Conservation (phyloP, 2,797 vertebrate species). For the Lagothrix lagotricha region DNA sequence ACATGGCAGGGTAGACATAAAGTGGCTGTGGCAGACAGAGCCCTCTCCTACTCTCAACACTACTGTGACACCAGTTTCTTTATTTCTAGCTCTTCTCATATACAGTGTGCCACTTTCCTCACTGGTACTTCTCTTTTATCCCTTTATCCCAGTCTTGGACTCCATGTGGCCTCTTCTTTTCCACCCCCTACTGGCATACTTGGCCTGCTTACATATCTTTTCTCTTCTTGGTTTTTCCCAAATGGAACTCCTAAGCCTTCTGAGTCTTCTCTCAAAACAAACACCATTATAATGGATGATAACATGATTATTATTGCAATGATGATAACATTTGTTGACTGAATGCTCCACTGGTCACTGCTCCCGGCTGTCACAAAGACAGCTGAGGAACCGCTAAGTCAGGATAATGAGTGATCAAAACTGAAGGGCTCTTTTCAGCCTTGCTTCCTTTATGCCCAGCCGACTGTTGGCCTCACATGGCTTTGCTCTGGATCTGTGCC, state of each 20-base stretch:
- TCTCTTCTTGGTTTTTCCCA: conserved; percentile 42
- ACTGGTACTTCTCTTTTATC: neutral
- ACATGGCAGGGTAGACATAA: neutral
- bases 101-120: neutral
- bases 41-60: neutral
- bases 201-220: neutral
- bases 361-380: conserved; percentile 61
- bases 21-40: neutral
- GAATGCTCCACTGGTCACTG: conserved; percentile 69
- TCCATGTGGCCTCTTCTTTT: neutral
- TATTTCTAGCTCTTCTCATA: neutral
- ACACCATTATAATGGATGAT: conserved; percentile 57
- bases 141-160: conserved; percentile 29
- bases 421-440: conserved; percentile 69
- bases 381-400: conserved; percentile 64
- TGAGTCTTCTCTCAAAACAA: conserved; percentile 49
- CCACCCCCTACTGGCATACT: neutral
- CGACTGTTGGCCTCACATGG: neutral
- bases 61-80: conserved; percentile 9
- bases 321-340: conserved; percentile 76
- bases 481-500: conserved; percentile 54
- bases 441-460: conserved; percentile 47
- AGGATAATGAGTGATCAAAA: conserved; percentile 73
- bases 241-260: conserved; percentile 37
- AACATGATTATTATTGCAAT: conserved; percentile 64